Base-by-base conservation (phyloP, 2,888 invertebrate genomes). In the Hydropsyche betteni region DNA sequence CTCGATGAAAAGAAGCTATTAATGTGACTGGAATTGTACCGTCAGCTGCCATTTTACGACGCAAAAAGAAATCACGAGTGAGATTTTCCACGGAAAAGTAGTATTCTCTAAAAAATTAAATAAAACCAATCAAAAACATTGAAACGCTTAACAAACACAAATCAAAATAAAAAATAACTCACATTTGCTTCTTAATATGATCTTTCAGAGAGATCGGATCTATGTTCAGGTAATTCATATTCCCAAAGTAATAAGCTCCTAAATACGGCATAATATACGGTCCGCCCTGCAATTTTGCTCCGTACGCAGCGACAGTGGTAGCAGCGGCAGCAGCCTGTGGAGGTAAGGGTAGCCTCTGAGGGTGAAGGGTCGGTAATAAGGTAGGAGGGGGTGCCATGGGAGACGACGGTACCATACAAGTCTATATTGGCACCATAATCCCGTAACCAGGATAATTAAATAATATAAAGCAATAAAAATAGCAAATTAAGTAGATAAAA, bases 41-140 rank as follows among this genome's bases (percentile, higher is more conserved):
- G 82, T 97, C 93, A 2, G 90, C 85, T 81, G 96, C 95, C 99
- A 99, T 99, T 90, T 97, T 97, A 81, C 98, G 92, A 50, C 99
- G 91, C 80, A 99, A 89, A 89, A 96, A 99, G 88, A 98, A 96
- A 84, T 99, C 99, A 81, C 95, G 92, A 81, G 94, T 91, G 75
- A 99, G 88, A 87, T 99, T 99, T 83, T 98, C 98, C 80, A 94
- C 93, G 81, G 97, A 97, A 88, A 99, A 99, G 90, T 99, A 99
- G 87, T 99, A 99, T 87, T 99, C 99, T 83, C 98, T 99, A 89
- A 53, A 36, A 53, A 51, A 8, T 33, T 53, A 71, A 77, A 77
- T 51, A 34, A 64, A 61, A 34, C 34, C 36, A 64, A 36, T 12
- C 7, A 44, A 44, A 8, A 44, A 44, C 10, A 44, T 68, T 71